These are phyloP conservation scores for Drosophila anomelani DNA, from an alignment of 2,888 invertebrate species.

Conservation along the genomic window DNA sequence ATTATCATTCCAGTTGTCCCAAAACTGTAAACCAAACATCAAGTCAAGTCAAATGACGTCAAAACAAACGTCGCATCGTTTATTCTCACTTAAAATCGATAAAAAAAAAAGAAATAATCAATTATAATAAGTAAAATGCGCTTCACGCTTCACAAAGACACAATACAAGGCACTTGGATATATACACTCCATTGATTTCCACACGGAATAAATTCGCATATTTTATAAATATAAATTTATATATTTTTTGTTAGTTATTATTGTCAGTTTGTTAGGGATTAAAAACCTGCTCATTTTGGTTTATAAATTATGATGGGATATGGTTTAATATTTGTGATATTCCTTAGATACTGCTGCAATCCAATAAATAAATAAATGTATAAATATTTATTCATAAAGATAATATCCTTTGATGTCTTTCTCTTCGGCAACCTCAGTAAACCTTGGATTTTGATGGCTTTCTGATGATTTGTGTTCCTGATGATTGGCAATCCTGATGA, in stretches of 20 bases:
- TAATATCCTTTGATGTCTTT: neutral
- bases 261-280: slow-evolving; percentile 7
- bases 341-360: slow-evolving; percentile 1
- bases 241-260: neutral
- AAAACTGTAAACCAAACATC: neutral
- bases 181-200: neutral
- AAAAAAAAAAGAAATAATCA: slow-evolving; percentile 38
- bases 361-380: neutral
- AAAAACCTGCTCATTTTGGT: slow-evolving; percentile 2
- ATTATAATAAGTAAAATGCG: slow-evolving; percentile 47
- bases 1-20: neutral
- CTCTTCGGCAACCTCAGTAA: slow-evolving; percentile 3
- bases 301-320: neutral
- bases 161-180: slow-evolving; percentile 20
- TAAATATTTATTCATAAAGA: neutral
- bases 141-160: slow-evolving; percentile 33
- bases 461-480: neutral
- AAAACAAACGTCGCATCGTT: slow-evolving; percentile 39
- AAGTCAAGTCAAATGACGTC: slow-evolving; percentile 16
- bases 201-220: slow-evolving; percentile 29
- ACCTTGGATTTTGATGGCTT: neutral
- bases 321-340: neutral
- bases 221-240: neutral
- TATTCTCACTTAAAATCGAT: slow-evolving; percentile 52
- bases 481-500: neutral